Conservation (phyloP, 2,797 vertebrate species). For the Onychomys leucogaster region DNA sequence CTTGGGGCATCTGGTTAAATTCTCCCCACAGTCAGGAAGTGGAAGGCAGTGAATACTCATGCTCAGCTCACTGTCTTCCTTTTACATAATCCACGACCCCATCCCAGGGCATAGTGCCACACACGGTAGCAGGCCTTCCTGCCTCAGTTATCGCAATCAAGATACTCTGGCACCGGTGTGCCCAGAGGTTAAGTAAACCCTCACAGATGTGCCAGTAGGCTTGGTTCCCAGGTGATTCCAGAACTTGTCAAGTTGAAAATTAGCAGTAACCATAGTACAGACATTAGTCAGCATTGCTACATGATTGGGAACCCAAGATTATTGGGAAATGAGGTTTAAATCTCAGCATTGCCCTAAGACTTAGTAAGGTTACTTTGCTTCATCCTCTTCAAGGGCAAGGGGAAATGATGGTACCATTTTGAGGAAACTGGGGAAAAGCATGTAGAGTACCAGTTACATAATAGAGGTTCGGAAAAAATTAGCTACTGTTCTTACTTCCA, state of each 20-base stretch:
- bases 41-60: background rate
- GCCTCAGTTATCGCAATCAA: background rate
- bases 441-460: background rate
- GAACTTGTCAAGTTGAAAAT: background rate
- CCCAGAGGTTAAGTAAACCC: background rate
- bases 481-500: background rate
- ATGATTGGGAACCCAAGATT: background rate
- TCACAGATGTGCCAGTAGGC: background rate
- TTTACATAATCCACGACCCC: background rate
- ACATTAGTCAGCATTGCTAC: background rate
- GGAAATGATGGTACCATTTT: background rate
- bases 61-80: background rate
- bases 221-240: background rate
- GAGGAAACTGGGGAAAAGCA: background rate
- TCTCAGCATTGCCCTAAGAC: background rate
- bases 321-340: background rate
- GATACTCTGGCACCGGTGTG: background rate
- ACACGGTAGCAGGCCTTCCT: background rate
- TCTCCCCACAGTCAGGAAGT: background rate
- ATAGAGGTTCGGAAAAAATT: background rate
- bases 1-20: background rate
- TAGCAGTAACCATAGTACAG: background rate
- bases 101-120: background rate
- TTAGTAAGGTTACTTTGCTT: conserved; percentile 2
- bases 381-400: background rate